Base-by-base conservation (phyloP, 2,797 vertebrate genomes). In the Craterocephalus amniculus region DNA sequence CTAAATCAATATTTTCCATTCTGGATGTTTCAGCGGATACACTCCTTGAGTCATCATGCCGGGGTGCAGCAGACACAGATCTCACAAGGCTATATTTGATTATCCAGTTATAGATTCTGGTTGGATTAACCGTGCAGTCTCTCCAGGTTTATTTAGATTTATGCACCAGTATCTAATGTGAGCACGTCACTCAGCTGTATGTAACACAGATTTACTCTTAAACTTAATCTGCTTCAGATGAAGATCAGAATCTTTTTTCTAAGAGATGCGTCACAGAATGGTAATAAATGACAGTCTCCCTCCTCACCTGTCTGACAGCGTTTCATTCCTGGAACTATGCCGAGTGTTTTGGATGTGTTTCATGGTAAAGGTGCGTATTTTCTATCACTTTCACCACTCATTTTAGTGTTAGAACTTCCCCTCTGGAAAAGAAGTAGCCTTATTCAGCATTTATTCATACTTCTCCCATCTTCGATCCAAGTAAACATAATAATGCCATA, bases 271-370 rank as follows among this genome's bases (percentile, higher is more conserved):
- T 81, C 70, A 81, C 29, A 63, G 69, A 82, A 71, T 35, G 64
- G 57, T 72, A 83, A 84, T 88, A 89, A 88, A 87, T 34, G 56
- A 35, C 54, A 65, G 38, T 73, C 63, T 79, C 71, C 76, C 67
- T 79, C 48, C 36, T 64, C 56, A 31, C 13, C 26, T 59, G 54
- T 82, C 73, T 81, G 52, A 31, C 58, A 65, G 22, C 64, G 72
- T 79, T 81, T 87, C 36, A 68, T 76, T 82, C 51, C 32, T 65
- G 36, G 45, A 64, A 32, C 3, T 32, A 54, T 64, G 32, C 70
- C 43, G 51, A 45, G 13, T 9, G 51, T 73, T 71, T 36, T 0
- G 2, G 60, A 45, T 79, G 56, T 65, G 54, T 70, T 45, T 35
- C 20, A 27, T 63, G 35, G 61, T 64, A 6, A 13, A 43, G 12